phyloP scores from a whole-genome alignment of 2,888 invertebrate species.

The Zaprionus lineosus region DNA sequence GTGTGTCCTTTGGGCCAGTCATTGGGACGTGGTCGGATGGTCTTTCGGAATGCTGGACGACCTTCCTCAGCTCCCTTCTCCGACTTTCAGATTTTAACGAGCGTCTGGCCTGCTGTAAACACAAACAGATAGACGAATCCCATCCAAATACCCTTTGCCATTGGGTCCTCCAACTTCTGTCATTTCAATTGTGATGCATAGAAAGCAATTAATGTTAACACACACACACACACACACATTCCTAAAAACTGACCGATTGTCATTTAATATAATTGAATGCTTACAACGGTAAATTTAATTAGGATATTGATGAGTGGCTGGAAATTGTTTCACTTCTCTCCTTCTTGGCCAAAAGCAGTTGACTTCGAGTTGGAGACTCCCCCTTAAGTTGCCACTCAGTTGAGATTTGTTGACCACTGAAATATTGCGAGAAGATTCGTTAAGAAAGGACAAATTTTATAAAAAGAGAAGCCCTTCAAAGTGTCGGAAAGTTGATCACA shows the following conservation, averaged over 20 bases:
- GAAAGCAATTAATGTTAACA: conserved; percentile 22
- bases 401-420: no score
- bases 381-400: no score
- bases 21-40: conserved; percentile 40
- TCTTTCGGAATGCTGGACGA: background rate
- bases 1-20: conserved; percentile 62
- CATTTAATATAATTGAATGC: no score
- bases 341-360: no score
- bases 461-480: no score
- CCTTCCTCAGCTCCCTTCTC: background rate
- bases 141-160: conserved; percentile 11
- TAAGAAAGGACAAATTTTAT: no score
- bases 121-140: conserved; percentile 10
- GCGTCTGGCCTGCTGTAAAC: conserved; percentile 32
- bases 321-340: no score
- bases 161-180: conserved; percentile 14
- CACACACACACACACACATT: conserved; percentile 2
- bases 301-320: no score
- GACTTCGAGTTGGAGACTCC: no score
- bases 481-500: no score
- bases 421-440: no score
- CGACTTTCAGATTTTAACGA: conserved; percentile 37
- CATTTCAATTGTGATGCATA: conserved; percentile 11
- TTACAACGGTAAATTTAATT: no score
- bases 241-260: conserved; percentile 8